Evolutionary conservation across 2,113 vertebrate genomes (phyloP).

Genomic region (Alosa alosa): DNA sequence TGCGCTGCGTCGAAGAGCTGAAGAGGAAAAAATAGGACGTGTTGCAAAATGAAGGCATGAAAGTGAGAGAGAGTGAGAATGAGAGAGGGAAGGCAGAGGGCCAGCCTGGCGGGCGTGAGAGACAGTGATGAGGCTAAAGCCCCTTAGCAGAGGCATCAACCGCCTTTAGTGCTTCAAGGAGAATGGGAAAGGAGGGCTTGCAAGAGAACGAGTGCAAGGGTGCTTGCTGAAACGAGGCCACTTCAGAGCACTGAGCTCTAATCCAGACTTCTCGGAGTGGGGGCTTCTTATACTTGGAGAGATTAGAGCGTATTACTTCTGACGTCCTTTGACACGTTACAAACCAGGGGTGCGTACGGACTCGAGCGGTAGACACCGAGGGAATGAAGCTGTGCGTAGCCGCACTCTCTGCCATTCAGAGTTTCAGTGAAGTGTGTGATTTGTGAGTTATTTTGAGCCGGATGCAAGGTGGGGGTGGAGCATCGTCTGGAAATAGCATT

Average conservation of each 20-base stretch:
- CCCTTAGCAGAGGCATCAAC: neutral
- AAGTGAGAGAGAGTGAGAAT: neutral
- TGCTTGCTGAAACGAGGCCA: neutral
- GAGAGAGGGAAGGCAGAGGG: neutral
- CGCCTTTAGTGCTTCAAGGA: neutral
- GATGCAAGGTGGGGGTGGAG: neutral
- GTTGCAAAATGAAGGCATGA: neutral
- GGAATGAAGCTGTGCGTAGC: neutral
- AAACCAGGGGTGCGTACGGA: neutral
- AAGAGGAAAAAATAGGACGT: neutral
- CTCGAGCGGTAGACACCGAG: neutral
- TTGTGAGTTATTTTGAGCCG: neutral
- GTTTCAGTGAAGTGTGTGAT: conserved; percentile 15
- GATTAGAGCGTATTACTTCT: conserved; percentile 9
- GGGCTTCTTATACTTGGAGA: neutral
- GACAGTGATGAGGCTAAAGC: neutral
- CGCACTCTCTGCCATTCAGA: neutral
- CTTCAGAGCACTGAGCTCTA: neutral
- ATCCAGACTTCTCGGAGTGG: neutral
- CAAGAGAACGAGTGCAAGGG: neutral
- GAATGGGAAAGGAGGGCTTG: neutral
- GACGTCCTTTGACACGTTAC: neutral
- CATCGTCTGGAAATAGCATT: conserved; percentile 1
- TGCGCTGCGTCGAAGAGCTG: neutral
- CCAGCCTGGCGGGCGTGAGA: neutral